Evolutionary conservation across 2,888 invertebrate genomes (phyloP), one percentile per base, ranked within the genome.

Genomic region (Aproaerema taeniolella): DNA sequence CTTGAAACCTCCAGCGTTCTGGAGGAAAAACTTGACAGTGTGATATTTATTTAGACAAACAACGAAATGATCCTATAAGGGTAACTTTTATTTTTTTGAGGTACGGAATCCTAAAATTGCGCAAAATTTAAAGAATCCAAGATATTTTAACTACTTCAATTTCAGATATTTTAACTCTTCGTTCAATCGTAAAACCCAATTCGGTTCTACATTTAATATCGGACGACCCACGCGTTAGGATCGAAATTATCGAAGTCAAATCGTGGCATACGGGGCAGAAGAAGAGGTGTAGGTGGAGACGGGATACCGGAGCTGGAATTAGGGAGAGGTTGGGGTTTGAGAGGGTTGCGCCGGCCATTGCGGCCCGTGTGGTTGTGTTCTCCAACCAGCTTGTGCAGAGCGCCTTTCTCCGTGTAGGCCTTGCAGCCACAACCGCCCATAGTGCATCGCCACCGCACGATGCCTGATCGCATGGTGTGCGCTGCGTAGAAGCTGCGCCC

Each of bases 381-480:
- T 10, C 85, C 85, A 26, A 86, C 80, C 24, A 86, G 65, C 50
- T 85, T 85, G 61, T 83, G 83, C 2, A 85, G 54, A 4, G 78
- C 72, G 24, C 85, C 85, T 46, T 77, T 78, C 53, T 82, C 82
- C 8, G 85, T 86, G 66, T 86, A 85, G 1, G 85, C 85, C 52
- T 86, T 86, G 57, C 85, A 86, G 15, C 82, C 82, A 49, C 85
- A 86, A 32, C 85, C 85, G 39, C 85, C 85, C 85, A 86, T 85
- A 1, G 85, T 86, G 58, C 85, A 86, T 0, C 85, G 76, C 85
- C 85, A 85, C 46, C 85, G 81, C 39, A 85, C 85, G 10, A 83
- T 74, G 31, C 85, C 85, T 5, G 85, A 86, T 31, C 85, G 77
- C 85, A 86, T 86, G 7, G 85, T 86, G 53, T 86, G 85, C 43